These are phyloP conservation scores for Mya arenaria DNA, from an alignment of 1,140 invertebrate species.

Conservation along the genomic window DNA sequence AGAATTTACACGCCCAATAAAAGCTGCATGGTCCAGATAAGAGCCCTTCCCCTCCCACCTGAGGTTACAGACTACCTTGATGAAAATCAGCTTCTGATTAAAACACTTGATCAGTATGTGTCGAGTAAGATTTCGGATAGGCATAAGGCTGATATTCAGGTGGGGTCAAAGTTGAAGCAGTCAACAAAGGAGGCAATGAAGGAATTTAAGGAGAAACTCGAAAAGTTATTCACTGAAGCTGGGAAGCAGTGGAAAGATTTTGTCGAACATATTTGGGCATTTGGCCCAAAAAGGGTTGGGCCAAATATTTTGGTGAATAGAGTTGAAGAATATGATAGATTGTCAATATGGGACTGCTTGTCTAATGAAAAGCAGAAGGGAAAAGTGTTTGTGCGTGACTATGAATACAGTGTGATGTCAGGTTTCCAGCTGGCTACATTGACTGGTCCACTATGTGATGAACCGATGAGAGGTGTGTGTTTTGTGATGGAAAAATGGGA, in stretches of 20 bases:
- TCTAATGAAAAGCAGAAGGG: slow-evolving; percentile 51
- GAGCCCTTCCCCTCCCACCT: slow-evolving; percentile 90
- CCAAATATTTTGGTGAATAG: slow-evolving; percentile 94
- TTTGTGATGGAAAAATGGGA: slow-evolving; percentile 90
- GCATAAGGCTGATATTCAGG: slow-evolving; percentile 39
- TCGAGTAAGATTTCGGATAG: slow-evolving; percentile 42
- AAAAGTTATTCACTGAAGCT: slow-evolving; percentile 84
- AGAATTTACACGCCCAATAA: slow-evolving; percentile 88
- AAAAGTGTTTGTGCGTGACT: slow-evolving; percentile 68
- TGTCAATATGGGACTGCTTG: slow-evolving; percentile 80
- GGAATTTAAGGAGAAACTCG: slow-evolving; percentile 86
- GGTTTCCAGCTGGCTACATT: slow-evolving; percentile 96
- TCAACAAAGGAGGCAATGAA: slow-evolving; percentile 82
- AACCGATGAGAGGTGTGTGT: slow-evolving; percentile 96
- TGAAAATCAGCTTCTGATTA: slow-evolving; percentile 84
- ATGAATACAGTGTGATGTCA: slow-evolving; percentile 87
- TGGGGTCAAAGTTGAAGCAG: slow-evolving; percentile 55
- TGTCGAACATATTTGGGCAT: slow-evolving; percentile 92
- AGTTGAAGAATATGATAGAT: slow-evolving; percentile 80
- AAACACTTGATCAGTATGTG: slow-evolving; percentile 82
- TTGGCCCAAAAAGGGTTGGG: slow-evolving; percentile 94
- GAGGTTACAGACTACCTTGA: slow-evolving; percentile 88
- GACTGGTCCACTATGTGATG: slow-evolving; percentile 96
- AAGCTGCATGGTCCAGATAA: slow-evolving; percentile 88
- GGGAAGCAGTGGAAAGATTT: slow-evolving; percentile 84